Conservation (phyloP, 35 echinoderm and acorn worm genomes). For the Lytechinus variegatus region DNA sequence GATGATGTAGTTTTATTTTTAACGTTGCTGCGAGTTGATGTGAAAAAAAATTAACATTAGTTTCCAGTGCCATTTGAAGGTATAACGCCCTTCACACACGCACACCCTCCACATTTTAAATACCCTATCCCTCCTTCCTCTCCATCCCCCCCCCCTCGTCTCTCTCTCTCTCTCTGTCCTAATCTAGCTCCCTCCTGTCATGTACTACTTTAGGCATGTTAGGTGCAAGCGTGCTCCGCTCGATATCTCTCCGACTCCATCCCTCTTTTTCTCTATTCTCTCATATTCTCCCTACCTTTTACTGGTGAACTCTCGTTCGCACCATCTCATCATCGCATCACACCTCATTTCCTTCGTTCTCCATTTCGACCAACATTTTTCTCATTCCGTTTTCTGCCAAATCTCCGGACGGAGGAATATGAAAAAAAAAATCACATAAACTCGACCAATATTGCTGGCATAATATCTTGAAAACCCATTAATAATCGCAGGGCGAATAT, state of each 20-base stretch:
- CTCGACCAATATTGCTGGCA: background rate
- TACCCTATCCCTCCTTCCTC: background rate
- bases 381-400: background rate
- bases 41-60: too few species aligned
- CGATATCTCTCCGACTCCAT: too few species aligned
- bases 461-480: slow-evolving; percentile 19
- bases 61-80: too few species aligned
- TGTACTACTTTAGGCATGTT: too few species aligned
- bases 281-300: background rate
- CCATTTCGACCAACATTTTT: background rate
- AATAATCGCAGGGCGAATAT: background rate
- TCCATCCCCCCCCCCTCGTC: background rate
- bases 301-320: background rate
- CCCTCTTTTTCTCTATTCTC: background rate
- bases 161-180: background rate
- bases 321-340: background rate
- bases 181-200: background rate
- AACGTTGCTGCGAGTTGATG: too few species aligned
- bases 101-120: too few species aligned
- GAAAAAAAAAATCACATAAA: background rate
- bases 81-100: too few species aligned
- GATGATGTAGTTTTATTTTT: too few species aligned
- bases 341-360: background rate
- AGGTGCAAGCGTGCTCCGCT: too few species aligned
- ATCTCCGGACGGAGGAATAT: background rate